Percentiles rank a stretch among this genome's conserved stretches.
Evolutionary conservation across 2,888 invertebrate species (phyloP).

Genomic region (Himalopsyche japonica): DNA sequence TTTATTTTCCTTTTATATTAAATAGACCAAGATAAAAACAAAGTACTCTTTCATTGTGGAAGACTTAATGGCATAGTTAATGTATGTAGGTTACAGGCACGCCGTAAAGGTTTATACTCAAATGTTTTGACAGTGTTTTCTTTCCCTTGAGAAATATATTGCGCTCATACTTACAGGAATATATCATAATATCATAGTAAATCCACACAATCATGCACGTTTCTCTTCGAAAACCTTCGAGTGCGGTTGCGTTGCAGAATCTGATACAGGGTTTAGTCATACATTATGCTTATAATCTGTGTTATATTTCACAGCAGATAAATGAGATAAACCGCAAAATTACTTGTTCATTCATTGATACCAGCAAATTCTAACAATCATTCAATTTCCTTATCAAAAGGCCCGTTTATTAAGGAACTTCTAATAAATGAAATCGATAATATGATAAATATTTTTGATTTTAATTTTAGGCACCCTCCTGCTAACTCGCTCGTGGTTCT

Average conservation of each 20-base stretch:
- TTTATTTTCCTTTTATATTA: background rate
- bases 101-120: background rate
- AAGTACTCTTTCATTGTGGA: background rate
- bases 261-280: background rate
- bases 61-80: background rate
- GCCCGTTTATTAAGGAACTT: too few relatives aligned
- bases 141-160: background rate
- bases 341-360: background rate
- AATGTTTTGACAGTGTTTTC: background rate
- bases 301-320: background rate
- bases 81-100: background rate
- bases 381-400: background rate
- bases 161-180: background rate
- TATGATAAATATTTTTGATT: too few relatives aligned
- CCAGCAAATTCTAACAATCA: background rate
- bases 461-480: too few relatives aligned
- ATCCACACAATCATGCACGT: background rate
- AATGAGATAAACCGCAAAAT: background rate
- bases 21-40: background rate
- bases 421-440: too few relatives aligned
- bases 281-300: background rate
- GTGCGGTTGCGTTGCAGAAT: background rate
- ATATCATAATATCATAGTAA: background rate
- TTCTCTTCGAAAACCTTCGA: background rate
- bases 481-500: too few relatives aligned